Conservation (phyloP, 1,140 invertebrate species). For the Drosophila arawakana region DNA sequence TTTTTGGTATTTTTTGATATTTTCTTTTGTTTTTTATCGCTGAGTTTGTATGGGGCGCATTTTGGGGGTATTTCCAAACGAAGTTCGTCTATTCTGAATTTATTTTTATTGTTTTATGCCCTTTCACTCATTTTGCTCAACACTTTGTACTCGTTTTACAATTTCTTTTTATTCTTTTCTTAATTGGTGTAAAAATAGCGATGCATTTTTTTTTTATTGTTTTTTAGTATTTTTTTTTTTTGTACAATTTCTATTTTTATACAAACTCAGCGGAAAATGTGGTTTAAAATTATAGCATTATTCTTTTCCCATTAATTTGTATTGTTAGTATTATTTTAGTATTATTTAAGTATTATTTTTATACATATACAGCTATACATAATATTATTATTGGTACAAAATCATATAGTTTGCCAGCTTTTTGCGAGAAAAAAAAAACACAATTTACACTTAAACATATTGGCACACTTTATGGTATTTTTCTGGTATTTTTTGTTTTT, state of each 20-base stretch:
- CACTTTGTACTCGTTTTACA: slow-evolving; percentile 73
- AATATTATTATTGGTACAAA: slow-evolving; percentile 47
- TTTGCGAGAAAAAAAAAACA: slow-evolving; percentile 45
- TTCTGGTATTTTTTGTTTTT: neutral
- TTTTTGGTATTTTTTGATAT: neutral
- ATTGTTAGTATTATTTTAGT: slow-evolving; percentile 24
- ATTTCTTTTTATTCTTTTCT: slow-evolving; percentile 37
- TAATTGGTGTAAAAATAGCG: slow-evolving; percentile 80
- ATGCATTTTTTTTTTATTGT: slow-evolving; percentile 38
- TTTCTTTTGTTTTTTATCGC: slow-evolving; percentile 22
- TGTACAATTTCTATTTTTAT: slow-evolving; percentile 45
- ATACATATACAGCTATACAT: slow-evolving; percentile 77
- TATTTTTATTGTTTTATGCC: slow-evolving; percentile 37
- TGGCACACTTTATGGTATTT: slow-evolving; percentile 68
- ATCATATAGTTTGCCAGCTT: slow-evolving; percentile 35
- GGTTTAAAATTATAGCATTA: slow-evolving; percentile 42
- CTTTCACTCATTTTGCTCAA: slow-evolving; percentile 53
- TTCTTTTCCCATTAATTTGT: slow-evolving; percentile 7
- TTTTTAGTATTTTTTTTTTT: slow-evolving; percentile 10
- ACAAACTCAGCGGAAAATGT: slow-evolving; percentile 72
- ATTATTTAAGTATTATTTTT: slow-evolving; percentile 31
- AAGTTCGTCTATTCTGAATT: slow-evolving; percentile 12
- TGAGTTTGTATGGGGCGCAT: slow-evolving; percentile 46
- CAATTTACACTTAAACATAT: slow-evolving; percentile 68
- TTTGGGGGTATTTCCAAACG: slow-evolving; percentile 39